Conservation (phyloP, 2,888 invertebrate genomes). For the Seira ritae region DNA sequence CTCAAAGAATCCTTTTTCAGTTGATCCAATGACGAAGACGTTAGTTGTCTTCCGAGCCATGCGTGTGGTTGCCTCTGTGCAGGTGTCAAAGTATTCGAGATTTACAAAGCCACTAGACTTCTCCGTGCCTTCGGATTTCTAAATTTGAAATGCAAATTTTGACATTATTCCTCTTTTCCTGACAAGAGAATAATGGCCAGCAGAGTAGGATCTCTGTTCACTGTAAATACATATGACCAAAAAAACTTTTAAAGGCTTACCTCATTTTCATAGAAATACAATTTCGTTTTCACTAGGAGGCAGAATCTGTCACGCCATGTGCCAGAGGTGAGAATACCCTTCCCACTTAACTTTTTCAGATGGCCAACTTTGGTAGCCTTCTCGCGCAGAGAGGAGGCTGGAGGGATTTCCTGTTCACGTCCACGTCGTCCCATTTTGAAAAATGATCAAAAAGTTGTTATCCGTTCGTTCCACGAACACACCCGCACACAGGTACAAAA, state of each 20-base stretch:
- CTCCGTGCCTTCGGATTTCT: conserved; percentile 73
- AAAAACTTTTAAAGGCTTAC: conserved; percentile 49
- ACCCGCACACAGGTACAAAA: too few species aligned
- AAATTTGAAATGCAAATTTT: conserved; percentile 12
- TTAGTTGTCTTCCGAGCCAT: conserved; percentile 74
- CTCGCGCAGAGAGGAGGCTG: conserved; percentile 63
- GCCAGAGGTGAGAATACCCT: conserved; percentile 69
- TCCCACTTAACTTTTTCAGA: conserved; percentile 70
- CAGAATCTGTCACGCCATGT: conserved; percentile 70
- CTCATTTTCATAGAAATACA: conserved; percentile 70
- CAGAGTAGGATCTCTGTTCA: too few species aligned
- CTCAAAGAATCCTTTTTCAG: conserved; percentile 75
- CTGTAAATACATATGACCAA: too few species aligned
- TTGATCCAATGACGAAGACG: conserved; percentile 74
- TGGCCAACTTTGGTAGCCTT: conserved; percentile 67
- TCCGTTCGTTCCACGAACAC: conserved; percentile 44
- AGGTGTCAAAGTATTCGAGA: conserved; percentile 74
- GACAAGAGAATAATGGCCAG: background rate
- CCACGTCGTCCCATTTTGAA: conserved; percentile 56
- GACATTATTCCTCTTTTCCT: background rate
- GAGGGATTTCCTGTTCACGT: conserved; percentile 63
- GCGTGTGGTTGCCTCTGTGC: conserved; percentile 74
- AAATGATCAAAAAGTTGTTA: conserved; percentile 13
- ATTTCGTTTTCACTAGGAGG: conserved; percentile 68
- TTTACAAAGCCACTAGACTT: conserved; percentile 74